A percentile compares a stretch with the other conserved stretches of the same genome.
Evolutionary conservation across 2,113 vertebrate genomes (phyloP).

Genomic region (Corynorhinus townsendii): DNA sequence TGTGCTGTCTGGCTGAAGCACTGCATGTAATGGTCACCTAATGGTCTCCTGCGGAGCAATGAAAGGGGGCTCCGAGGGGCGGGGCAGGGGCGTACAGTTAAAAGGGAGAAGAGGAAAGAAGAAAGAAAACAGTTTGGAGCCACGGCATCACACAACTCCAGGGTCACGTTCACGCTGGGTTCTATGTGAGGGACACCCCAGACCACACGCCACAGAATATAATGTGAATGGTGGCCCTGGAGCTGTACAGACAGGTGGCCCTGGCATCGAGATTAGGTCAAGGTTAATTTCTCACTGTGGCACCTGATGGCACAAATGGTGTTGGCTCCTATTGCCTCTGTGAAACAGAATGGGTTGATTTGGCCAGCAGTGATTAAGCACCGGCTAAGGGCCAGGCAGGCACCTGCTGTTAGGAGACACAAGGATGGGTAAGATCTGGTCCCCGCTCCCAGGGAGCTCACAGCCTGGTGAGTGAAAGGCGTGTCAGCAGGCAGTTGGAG

Average conservation of each 20-base stretch:
- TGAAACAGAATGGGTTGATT: background rate
- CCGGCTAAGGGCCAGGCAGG: background rate
- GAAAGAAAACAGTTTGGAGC: too few species aligned
- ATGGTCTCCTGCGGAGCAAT: background rate
- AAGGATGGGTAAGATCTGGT: background rate
- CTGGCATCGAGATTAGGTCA: background rate
- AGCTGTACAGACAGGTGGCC: background rate
- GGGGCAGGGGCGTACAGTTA: rapidly evolving
- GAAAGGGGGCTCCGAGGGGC: background rate
- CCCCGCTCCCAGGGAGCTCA: background rate
- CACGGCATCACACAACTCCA: background rate
- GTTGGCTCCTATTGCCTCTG: background rate
- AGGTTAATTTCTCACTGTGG: background rate
- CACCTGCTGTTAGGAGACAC: background rate
- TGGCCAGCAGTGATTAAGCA: background rate
- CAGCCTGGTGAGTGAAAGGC: background rate
- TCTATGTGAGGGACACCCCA: background rate
- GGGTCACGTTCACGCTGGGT: background rate
- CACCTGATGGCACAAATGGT: background rate
- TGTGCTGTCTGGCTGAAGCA: background rate
- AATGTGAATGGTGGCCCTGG: background rate
- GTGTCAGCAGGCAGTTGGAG: background rate
- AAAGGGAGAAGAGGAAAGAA: background rate
- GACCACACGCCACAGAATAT: background rate
- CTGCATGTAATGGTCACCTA: too few species aligned